phyloP scores from a whole-genome alignment of 1,140 invertebrate genomes.

The Neelides sp. region DNA sequence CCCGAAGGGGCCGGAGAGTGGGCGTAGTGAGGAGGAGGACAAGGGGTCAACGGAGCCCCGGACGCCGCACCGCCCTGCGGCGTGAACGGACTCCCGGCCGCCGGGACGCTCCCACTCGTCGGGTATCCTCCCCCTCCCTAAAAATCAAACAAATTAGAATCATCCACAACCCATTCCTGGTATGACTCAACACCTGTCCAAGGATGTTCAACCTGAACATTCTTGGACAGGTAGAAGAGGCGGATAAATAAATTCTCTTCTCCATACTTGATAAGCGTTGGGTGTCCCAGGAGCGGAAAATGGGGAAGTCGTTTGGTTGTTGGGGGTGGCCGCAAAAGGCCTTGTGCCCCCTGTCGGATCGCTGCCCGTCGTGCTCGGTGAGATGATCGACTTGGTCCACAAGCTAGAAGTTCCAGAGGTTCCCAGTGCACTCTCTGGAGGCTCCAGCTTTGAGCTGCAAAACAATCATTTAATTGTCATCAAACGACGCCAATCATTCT shows the following conservation, averaged over 20 bases:
- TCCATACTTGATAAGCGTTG: constrained; percentile 27
- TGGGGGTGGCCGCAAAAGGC: constrained; percentile 32
- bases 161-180: background rate
- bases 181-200: too few species aligned
- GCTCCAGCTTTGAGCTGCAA: constrained; percentile 32
- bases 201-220: too few species aligned
- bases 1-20: constrained; percentile 59
- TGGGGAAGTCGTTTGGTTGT: constrained; percentile 31
- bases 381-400: constrained; percentile 32
- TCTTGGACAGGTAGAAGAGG: too few species aligned
- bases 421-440: constrained; percentile 30
- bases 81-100: constrained; percentile 30
- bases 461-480: background rate
- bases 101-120: constrained; percentile 27
- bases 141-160: background rate
- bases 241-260: too few species aligned
- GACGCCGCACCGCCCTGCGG: constrained; percentile 48
- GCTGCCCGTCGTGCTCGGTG: constrained; percentile 31
- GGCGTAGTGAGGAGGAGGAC: constrained; percentile 49
- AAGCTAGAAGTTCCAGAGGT: constrained; percentile 29
- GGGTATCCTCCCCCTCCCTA: constrained; percentile 25
- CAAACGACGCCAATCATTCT: background rate
- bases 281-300: constrained; percentile 29
- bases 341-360: constrained; percentile 29
- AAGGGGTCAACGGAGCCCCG: constrained; percentile 43